Percentiles rank a stretch among this genome's conserved stretches.
phyloP scores from a whole-genome alignment of 2,888 invertebrate genomes.

The Dioctria rufipes region DNA sequence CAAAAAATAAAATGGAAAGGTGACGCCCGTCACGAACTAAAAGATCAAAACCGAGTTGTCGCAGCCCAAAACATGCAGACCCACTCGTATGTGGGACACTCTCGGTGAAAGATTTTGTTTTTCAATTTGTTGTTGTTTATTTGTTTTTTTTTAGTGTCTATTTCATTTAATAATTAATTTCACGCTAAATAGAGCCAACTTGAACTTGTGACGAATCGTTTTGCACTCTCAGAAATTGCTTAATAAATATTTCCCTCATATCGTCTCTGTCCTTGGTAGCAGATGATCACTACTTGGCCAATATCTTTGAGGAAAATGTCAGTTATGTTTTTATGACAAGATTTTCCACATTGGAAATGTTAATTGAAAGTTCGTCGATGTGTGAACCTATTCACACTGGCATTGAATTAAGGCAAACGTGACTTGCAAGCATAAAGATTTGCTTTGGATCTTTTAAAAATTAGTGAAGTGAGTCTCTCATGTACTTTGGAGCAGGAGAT shows the following conservation, averaged over 20 bases:
- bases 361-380: conserved; percentile 23
- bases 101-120: background rate
- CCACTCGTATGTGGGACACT: background rate
- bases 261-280: background rate
- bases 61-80: background rate
- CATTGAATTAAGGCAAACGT: conserved; percentile 10
- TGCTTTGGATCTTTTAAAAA: background rate
- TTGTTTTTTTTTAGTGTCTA: background rate
- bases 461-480: background rate
- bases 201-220: conserved; percentile 25
- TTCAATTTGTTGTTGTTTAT: background rate
- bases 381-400: conserved; percentile 15
- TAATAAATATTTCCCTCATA: background rate
- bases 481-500: background rate
- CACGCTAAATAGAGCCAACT: background rate
- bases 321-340: conserved; percentile 9
- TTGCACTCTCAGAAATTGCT: background rate
- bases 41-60: background rate
- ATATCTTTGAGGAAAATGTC: conserved; percentile 11
- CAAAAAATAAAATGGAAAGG: background rate
- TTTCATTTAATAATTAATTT: conserved; percentile 1
- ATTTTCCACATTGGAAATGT: conserved; percentile 21
- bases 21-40: conserved; percentile 21
- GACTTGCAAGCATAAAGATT: background rate
- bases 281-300: background rate